Conservation (phyloP, 2,888 invertebrate genomes). For the Volucella inflata region DNA sequence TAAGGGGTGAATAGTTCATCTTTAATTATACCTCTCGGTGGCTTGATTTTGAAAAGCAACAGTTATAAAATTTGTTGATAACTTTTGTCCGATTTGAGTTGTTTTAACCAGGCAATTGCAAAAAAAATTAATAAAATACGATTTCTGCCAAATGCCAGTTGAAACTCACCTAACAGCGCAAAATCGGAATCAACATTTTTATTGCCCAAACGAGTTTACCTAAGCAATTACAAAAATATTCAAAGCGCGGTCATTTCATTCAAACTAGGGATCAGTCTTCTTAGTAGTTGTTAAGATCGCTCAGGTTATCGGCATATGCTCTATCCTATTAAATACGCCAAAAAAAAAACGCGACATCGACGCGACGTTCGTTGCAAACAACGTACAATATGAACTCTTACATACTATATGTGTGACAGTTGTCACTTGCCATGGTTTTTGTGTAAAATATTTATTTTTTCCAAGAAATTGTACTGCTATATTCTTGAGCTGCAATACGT, state of each 20-base stretch:
- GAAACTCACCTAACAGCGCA: constrained; percentile 5
- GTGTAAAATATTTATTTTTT: background rate
- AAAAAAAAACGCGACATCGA: no score
- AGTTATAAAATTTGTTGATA: no score
- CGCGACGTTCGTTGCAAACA: background rate
- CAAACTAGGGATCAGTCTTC: background rate
- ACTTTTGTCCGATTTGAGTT: no score
- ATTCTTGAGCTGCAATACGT: background rate
- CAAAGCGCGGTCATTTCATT: background rate
- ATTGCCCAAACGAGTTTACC: constrained; percentile 19
- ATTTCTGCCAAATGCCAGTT: constrained; percentile 4
- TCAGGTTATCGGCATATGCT: constrained; percentile 42
- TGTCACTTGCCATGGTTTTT: constrained; percentile 29
- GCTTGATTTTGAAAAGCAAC: no score
- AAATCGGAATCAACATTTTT: background rate
- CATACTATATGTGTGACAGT: background rate
- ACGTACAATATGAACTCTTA: no score
- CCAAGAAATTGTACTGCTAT: constrained; percentile 20
- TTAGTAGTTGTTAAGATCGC: constrained; percentile 14
- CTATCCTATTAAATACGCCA: background rate
- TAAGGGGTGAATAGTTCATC: no score
- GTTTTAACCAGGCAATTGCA: background rate
- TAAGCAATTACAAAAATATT: background rate
- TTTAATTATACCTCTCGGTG: no score
- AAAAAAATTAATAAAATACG: background rate